Percentiles rank a stretch among this genome's conserved stretches.
These are phyloP conservation scores for Leptodactylus fallax DNA, from an alignment of 2,797 vertebrate genomes.

Conservation along the genomic window DNA sequence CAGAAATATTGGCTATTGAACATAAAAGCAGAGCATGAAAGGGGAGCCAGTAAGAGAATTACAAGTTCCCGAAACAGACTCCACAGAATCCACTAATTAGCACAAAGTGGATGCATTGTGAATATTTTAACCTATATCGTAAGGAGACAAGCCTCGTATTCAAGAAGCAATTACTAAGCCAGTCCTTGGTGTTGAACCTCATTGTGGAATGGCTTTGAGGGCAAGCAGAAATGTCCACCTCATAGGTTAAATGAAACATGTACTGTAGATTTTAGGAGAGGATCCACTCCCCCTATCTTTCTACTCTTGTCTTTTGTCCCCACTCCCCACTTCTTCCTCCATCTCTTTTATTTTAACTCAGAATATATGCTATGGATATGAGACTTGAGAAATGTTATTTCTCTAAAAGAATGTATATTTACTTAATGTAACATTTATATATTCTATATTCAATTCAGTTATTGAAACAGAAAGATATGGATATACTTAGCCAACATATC, in stretches of 20 bases:
- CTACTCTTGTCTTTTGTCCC: too few species aligned
- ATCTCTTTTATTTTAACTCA: too few species aligned
- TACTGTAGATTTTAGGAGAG: too few species aligned
- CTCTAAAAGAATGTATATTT: too few species aligned
- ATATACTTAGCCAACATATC: background rate
- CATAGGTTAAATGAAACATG: too few species aligned
- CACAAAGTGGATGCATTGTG: conserved; percentile 29
- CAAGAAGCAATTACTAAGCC: background rate
- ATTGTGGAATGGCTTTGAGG: background rate
- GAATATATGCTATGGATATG: too few species aligned
- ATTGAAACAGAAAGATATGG: background rate
- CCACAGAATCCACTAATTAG: conserved; percentile 19
- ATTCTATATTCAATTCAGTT: too few species aligned
- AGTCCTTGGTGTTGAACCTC: background rate
- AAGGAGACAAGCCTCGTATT: background rate
- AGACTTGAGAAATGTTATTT: too few species aligned
- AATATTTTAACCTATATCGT: conserved; percentile 32
- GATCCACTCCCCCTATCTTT: too few species aligned
- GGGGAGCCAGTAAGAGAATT: conserved; percentile 40
- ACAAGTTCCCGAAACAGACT: conserved; percentile 20
- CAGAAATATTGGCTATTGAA: conserved; percentile 37
- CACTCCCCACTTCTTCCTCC: too few species aligned
- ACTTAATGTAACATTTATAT: too few species aligned
- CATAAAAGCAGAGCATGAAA: conserved; percentile 30
- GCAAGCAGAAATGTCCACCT: background rate